Evolutionary conservation across 2,888 invertebrate genomes (phyloP).

Genomic region (Diarsia rubi): DNA sequence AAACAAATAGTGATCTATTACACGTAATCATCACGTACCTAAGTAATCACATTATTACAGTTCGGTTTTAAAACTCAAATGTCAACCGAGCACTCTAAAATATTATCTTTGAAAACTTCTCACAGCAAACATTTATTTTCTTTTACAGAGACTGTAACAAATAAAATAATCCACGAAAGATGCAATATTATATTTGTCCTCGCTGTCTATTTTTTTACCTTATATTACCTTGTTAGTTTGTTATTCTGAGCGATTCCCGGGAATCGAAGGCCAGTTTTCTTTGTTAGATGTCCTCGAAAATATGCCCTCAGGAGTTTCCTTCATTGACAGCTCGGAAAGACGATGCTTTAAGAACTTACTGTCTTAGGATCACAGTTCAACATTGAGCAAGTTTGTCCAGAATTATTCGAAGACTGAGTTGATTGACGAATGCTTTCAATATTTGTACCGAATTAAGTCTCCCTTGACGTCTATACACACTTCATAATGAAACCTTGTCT

Average conservation of each 20-base stretch:
- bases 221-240: neutral
- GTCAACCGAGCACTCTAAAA: constrained; percentile 44
- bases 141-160: constrained; percentile 8
- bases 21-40: constrained; percentile 1
- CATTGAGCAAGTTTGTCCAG: neutral
- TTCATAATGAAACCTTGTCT: too few relatives aligned
- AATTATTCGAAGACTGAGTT: neutral
- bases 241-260: constrained; percentile 16
- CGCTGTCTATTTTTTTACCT: constrained; percentile 19
- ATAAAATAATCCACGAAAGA: constrained; percentile 1
- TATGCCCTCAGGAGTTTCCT: neutral
- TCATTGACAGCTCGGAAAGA: neutral
- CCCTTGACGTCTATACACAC: neutral
- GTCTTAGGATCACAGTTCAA: neutral
- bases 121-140: constrained; percentile 7
- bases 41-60: constrained; percentile 29
- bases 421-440: neutral
- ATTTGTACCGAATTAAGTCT: neutral
- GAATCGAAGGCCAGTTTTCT: constrained; percentile 4
- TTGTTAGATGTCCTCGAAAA: neutral
- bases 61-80: constrained; percentile 21
- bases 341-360: neutral
- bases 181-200: constrained; percentile 19
- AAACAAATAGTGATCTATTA: too few relatives aligned
- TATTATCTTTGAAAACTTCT: constrained; percentile 22